phyloP scores from a whole-genome alignment of 2,888 invertebrate genomes.

The Chymomyza amoena region DNA sequence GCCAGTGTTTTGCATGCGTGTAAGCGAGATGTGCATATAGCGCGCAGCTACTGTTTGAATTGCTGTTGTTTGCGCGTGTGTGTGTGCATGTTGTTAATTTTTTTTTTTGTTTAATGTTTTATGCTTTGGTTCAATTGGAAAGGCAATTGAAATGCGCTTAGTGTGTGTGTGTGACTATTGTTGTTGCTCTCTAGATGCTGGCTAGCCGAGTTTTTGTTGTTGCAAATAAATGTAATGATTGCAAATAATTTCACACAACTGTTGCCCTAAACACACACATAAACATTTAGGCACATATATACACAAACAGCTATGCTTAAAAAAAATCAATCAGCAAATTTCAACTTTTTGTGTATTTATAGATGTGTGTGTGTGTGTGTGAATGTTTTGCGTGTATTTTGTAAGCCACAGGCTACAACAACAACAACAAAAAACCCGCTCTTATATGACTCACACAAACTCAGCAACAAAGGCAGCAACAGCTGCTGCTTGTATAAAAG shows the following conservation, averaged over 20 bases:
- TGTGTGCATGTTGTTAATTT: conserved; percentile 16
- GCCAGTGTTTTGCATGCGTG: not conserved
- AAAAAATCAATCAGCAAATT: conserved; percentile 18
- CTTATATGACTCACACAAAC: conserved; percentile 14
- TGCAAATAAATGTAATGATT: not conserved
- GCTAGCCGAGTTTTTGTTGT: not conserved
- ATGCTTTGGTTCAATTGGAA: not conserved
- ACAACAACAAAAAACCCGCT: conserved; percentile 12
- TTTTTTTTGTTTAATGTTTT: not conserved
- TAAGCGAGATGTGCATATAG: conserved; percentile 13
- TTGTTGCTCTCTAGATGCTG: not conserved
- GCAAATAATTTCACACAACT: not conserved
- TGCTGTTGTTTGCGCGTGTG: not conserved
- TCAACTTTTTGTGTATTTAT: conserved; percentile 32
- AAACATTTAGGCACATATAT: not conserved
- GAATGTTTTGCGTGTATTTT: conserved; percentile 17
- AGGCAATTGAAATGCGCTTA: not conserved
- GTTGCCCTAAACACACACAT: not conserved
- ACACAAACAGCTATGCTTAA: conserved; percentile 28
- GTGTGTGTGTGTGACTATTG: not conserved
- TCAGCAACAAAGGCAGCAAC: conserved; percentile 35
- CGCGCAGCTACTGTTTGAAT: not conserved
- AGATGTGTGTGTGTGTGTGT: not conserved
- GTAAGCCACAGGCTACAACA: not conserved
- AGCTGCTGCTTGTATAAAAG: conserved; percentile 32